phyloP scores from a whole-genome alignment of 2,113 vertebrate genomes.

The Phalacrocorax pelagicus region DNA sequence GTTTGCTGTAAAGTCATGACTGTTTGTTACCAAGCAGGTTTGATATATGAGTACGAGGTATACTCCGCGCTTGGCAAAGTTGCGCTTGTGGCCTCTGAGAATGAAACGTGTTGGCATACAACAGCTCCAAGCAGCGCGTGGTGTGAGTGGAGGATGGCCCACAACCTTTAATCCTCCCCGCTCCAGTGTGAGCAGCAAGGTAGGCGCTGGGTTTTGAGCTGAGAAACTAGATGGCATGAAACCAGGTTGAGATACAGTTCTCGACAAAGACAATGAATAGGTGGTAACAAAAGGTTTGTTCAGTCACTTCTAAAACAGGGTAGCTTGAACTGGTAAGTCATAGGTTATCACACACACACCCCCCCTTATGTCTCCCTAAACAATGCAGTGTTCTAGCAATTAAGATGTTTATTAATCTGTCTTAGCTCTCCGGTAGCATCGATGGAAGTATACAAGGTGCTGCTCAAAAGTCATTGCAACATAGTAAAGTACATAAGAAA shows the following conservation, averaged over 20 bases:
- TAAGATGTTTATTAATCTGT: not conserved
- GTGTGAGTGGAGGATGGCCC: not conserved
- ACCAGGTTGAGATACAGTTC: not conserved
- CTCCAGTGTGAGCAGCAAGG: not conserved
- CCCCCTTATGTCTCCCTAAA: not conserved
- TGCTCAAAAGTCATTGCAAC: not conserved
- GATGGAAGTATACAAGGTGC: not conserved
- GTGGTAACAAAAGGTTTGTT: not conserved
- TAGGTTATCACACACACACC: not conserved
- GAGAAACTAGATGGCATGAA: not conserved
- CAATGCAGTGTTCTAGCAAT: not conserved
- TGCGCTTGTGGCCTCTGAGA: not conserved
- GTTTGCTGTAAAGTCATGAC: not conserved
- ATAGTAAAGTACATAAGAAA: not conserved
- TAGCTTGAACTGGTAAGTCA: not conserved
- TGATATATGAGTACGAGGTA: fast-evolving
- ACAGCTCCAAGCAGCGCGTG: not conserved
- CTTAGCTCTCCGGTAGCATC: not conserved
- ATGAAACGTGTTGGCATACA: not conserved
- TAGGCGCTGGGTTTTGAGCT: not conserved
- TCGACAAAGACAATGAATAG: not conserved
- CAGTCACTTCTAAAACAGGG: not conserved
- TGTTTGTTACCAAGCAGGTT: fast-evolving
- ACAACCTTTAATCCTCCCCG: not conserved
- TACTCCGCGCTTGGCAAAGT: not conserved